Evolutionary conservation across 2,888 invertebrate species (phyloP), one percentile per base, ranked within the genome.

Genomic region (Drosophila pegasa): DNA sequence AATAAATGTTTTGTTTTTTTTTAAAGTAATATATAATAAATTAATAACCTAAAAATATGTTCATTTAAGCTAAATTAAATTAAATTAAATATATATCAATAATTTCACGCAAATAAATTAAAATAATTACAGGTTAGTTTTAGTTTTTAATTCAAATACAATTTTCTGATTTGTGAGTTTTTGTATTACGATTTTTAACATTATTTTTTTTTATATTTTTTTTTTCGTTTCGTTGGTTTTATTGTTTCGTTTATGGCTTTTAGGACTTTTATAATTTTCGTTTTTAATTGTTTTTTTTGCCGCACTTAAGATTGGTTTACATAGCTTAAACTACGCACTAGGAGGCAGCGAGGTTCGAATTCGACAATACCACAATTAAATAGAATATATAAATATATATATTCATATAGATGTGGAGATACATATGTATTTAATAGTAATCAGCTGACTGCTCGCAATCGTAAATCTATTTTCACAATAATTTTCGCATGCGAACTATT

Each of bases 261-360:
- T 58, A 38, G 41, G n/a, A n/a, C 25, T 22, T 61, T 55, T 10
- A 8, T 50, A n/a, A 14, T 41, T 41, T 33, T 22, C 16, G 25
- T 45, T 45, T 27, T 9, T 12, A 2, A 56, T 54, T n/a, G 29
- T 62, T 38, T 14, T 12, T 52, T 57, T 56, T 62, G 66, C 66
- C 68, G 56, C 55, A 59, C 63, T 75, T 50, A 37, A 59, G 48
- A 59, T 68, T 62, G 65, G 48, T 60, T 68, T 55, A 66, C 59
- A 66, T 55, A 25, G 47, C 81, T 85, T 76, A 86, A 59, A 67
- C 45, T 89, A 90, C 66, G 80, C 86, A 87, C 90, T 91, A 91
- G 91, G 91, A 91, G 90, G 88, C 91, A 91, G 91, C 91, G 91
- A 91, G 91, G 87, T 68, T 77, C 72, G 60, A 66, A 66, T 89